phyloP scores from a whole-genome alignment of 53 echinoderm and acorn worm genomes.

The Echinarachnius parma region DNA sequence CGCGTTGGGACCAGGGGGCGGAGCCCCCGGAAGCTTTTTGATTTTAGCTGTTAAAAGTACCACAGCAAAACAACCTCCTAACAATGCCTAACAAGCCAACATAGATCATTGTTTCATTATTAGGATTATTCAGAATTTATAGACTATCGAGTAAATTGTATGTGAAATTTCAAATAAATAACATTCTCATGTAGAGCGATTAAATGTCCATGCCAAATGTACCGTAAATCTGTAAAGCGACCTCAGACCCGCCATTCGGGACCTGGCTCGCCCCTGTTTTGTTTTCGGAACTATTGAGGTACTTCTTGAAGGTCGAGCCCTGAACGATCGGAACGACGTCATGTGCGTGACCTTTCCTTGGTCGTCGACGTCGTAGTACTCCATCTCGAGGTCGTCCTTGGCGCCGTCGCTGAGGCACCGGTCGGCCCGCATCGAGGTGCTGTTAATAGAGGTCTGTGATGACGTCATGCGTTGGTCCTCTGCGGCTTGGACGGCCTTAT shows the following conservation, averaged over 20 bases:
- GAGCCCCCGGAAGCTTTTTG: too few species aligned
- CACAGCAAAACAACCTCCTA: too few species aligned
- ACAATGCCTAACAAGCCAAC: too few species aligned
- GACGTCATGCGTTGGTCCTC: constrained; percentile 23
- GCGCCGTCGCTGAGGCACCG: constrained; percentile 31
- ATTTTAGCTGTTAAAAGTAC: too few species aligned
- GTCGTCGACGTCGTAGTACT: constrained; percentile 14
- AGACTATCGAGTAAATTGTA: too few species aligned
- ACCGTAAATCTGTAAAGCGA: constrained; percentile 25
- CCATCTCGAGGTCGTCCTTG: constrained; percentile 29
- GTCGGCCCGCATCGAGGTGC: background rate
- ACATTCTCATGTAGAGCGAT: too few species aligned
- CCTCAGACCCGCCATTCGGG: too few species aligned
- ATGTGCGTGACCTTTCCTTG: constrained; percentile 1
- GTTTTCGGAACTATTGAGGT: constrained; percentile 22
- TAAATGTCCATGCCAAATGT: constrained; percentile 23
- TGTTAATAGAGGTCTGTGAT: constrained; percentile 21
- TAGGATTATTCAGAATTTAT: too few species aligned
- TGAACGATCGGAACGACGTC: constrained; percentile 29
- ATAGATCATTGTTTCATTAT: too few species aligned
- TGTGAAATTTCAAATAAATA: too few species aligned
- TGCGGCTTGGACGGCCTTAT: constrained; percentile 14
- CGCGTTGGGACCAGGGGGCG: too few species aligned
- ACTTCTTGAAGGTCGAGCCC: constrained; percentile 10
- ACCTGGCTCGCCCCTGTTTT: background rate